These are phyloP conservation scores for Cossypha polioptera DNA, from an alignment of 2,797 vertebrate species.

Conservation along the genomic window DNA sequence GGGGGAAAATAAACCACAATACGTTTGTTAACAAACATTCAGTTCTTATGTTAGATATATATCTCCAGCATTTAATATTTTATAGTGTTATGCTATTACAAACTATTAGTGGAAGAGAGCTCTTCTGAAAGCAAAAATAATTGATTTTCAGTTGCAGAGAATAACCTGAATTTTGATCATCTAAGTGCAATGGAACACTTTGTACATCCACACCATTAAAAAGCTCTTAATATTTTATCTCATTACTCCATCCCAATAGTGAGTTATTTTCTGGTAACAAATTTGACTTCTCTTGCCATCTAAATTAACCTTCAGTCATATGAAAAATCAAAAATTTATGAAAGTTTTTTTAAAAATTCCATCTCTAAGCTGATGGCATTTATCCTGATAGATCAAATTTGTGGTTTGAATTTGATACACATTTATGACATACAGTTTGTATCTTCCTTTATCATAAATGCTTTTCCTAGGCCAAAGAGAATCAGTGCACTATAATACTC, in stretches of 20 bases:
- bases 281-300: not conserved
- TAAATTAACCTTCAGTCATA: not conserved
- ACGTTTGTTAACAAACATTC: not conserved
- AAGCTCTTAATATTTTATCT: slow-evolving; percentile 21
- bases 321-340: not conserved
- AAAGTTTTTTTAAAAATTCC: not conserved
- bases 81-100: not conserved
- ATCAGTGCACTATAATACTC: not conserved
- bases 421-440: not conserved
- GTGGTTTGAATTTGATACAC: not conserved
- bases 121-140: not conserved
- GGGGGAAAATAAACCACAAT: not conserved
- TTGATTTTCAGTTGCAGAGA: not conserved
- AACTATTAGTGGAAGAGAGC: not conserved
- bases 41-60: not conserved
- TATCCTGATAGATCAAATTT: not conserved
- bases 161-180: not conserved
- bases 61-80: not conserved
- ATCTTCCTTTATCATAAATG: not conserved
- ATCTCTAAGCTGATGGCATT: not conserved
- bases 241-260: not conserved
- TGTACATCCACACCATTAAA: not conserved
- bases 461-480: not conserved
- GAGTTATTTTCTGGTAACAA: not conserved
- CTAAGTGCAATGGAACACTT: not conserved